Percentiles rank a stretch among this genome's conserved stretches.
Conservation (phyloP, 2,797 vertebrate genomes). For the Parauchenoglanis punctatus region DNA sequence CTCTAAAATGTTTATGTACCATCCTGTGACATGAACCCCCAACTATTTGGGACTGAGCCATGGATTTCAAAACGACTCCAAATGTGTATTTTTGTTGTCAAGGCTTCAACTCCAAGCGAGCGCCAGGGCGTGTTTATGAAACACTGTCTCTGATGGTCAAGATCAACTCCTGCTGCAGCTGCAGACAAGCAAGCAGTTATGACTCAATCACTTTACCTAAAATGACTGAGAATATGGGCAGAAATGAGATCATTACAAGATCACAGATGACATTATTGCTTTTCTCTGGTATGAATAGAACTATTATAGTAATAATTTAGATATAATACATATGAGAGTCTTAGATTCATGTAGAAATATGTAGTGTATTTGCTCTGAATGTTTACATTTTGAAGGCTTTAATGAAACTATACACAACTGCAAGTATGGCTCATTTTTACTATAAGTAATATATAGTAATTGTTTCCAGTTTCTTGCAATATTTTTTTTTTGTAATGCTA, state of each 20-base stretch:
- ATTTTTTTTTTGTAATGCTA: neutral
- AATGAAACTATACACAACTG: neutral
- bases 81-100: conserved; percentile 64
- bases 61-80: conserved; percentile 58
- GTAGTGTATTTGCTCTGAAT: neutral
- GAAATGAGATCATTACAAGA: conserved; percentile 38
- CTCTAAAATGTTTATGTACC: conserved; percentile 71
- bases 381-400: neutral
- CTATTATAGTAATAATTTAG: neutral
- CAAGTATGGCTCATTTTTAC: neutral
- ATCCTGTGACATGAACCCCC: conserved; percentile 57
- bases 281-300: conserved; percentile 27
- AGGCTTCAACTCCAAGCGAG: conserved; percentile 40
- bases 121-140: conserved; percentile 46
- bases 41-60: conserved; percentile 50
- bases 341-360: conserved; percentile 1
- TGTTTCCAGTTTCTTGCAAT: neutral
- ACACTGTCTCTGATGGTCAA: conserved; percentile 49
- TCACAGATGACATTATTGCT: conserved; percentile 29
- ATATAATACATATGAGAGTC: neutral
- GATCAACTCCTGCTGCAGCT: conserved; percentile 37
- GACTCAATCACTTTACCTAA: conserved; percentile 33
- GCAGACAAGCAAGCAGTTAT: conserved; percentile 24
- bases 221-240: conserved; percentile 20
- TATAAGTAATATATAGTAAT: neutral